phyloP scores from a whole-genome alignment of 2,888 invertebrate species.

The Dasypogon diadema region DNA sequence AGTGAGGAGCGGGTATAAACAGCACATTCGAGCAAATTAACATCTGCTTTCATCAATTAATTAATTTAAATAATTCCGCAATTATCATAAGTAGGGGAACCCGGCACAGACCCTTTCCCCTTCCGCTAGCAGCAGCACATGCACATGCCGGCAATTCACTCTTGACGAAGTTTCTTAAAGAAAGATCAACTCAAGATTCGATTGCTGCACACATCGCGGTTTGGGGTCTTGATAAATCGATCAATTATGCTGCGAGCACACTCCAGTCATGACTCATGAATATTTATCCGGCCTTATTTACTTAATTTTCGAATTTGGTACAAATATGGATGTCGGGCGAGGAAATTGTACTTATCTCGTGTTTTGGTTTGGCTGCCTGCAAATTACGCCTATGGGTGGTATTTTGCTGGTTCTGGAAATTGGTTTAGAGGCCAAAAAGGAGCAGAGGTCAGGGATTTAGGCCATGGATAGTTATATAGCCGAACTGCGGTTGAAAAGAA shows the following conservation, averaged over 20 bases:
- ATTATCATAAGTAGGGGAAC: conserved; percentile 28
- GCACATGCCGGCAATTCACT: not conserved
- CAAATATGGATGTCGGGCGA: conserved; percentile 39
- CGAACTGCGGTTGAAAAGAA: not conserved
- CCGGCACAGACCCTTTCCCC: not conserved
- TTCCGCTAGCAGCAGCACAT: not conserved
- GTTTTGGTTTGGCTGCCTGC: not conserved
- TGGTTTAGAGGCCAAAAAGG: too few species aligned
- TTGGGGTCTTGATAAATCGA: conserved; percentile 41
- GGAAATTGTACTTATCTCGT: not conserved
- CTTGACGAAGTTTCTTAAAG: conserved; percentile 5
- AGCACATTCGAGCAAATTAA: conserved; percentile 24
- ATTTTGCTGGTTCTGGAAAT: not conserved
- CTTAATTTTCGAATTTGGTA: conserved; percentile 31
- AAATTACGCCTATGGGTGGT: conserved; percentile 14
- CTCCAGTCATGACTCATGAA: conserved; percentile 45
- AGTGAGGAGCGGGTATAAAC: not conserved
- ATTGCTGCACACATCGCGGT: conserved; percentile 5
- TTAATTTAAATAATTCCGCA: conserved; percentile 48
- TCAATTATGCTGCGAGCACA: conserved; percentile 49
- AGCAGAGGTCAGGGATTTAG: too few species aligned
- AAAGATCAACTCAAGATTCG: conserved; percentile 32
- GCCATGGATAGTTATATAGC: too few species aligned
- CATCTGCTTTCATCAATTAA: conserved; percentile 28
- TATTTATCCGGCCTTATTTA: conserved; percentile 49